Percentiles rank a stretch among this genome's conserved stretches.
These are phyloP conservation scores for Tychaedon coryphoeus DNA, from an alignment of 2,113 vertebrate genomes.

Conservation along the genomic window DNA sequence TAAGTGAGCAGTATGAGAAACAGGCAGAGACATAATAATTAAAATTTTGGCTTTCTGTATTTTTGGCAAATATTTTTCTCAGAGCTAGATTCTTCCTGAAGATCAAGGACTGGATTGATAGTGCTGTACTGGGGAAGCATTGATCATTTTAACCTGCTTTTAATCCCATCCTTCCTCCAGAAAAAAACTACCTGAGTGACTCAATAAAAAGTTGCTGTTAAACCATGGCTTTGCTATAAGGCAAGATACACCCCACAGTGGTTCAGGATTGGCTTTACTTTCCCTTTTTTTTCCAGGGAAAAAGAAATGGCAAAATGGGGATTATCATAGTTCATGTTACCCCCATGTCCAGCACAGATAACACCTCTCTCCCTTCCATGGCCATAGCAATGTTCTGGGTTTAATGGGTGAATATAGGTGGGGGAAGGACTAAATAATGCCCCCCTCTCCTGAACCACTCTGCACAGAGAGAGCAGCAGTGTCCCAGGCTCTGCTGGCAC, in stretches of 20 bases:
- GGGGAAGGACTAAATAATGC: neutral
- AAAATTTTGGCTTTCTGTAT: neutral
- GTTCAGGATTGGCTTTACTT: neutral
- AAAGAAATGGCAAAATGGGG: neutral
- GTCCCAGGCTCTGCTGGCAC: neutral
- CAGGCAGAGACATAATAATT: neutral
- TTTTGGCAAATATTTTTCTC: neutral
- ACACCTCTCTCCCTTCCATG: neutral
- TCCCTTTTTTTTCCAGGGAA: neutral
- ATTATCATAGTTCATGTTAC: fast-evolving
- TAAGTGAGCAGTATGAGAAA: neutral
- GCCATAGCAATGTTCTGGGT: too few species aligned
- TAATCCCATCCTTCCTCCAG: neutral
- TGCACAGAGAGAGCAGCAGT: neutral
- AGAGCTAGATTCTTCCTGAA: neutral
- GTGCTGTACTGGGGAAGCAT: neutral
- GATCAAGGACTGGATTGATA: neutral
- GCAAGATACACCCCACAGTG: neutral
- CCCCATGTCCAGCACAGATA: neutral
- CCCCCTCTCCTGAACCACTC: too few species aligned
- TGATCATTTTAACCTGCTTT: neutral
- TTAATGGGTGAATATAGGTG: too few species aligned
- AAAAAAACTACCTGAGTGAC: neutral
- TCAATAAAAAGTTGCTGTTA: neutral
- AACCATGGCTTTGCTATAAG: neutral